These are phyloP conservation scores for Sphaeramia orbicularis DNA, from an alignment of 2,797 vertebrate genomes.

Conservation along the genomic window DNA sequence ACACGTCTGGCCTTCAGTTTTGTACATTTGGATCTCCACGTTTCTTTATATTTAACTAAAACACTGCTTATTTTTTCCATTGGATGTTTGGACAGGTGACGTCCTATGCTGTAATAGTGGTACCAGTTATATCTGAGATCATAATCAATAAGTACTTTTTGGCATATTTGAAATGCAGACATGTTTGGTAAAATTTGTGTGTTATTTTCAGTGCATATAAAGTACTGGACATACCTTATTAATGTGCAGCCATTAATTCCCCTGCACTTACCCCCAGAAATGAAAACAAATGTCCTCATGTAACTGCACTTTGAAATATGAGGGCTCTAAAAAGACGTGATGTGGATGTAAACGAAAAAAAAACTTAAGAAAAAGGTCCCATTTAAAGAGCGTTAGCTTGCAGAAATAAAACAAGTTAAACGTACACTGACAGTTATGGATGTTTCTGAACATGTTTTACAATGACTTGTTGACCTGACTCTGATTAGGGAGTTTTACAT, in stretches of 20 bases:
- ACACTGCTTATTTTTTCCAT: too few species aligned
- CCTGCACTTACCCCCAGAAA: conserved; percentile 37
- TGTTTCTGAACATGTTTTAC: not conserved
- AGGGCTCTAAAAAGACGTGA: conserved; percentile 25
- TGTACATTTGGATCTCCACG: too few species aligned
- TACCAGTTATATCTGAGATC: not conserved
- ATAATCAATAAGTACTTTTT: conserved; percentile 11
- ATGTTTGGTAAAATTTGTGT: conserved; percentile 20
- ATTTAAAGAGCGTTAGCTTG: not conserved
- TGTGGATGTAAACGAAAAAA: conserved; percentile 7
- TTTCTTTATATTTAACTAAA: too few species aligned
- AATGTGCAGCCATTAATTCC: conserved; percentile 32
- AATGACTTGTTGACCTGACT: not conserved
- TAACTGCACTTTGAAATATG: conserved; percentile 35
- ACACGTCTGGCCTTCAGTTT: too few species aligned
- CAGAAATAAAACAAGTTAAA: too few species aligned
- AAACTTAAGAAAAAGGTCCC: not conserved
- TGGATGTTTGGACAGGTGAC: too few species aligned
- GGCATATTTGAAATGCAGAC: not conserved
- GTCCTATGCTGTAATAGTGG: too few species aligned
- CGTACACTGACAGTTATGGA: not conserved
- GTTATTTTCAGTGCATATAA: conserved; percentile 29
- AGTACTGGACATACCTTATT: conserved; percentile 33
- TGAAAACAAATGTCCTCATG: conserved; percentile 55
- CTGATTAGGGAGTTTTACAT: not conserved